Evolutionary conservation across 2,113 vertebrate genomes (phyloP), one percentile per base, ranked within the genome.

Genomic region (Oostethus manadensis): DNA sequence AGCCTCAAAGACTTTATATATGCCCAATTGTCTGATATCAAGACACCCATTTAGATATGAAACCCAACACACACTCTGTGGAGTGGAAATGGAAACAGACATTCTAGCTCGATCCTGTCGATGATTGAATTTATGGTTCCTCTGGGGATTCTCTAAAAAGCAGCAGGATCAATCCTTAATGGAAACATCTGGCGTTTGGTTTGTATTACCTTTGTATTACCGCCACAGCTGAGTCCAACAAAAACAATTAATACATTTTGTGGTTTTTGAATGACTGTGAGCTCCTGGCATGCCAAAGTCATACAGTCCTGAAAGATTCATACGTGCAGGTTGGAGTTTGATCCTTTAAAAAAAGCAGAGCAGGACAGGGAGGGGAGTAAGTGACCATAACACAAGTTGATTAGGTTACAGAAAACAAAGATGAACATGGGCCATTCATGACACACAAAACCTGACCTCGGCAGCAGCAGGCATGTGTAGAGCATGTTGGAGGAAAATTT

Each of bases 321-420:
- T 70, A 38, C 62, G 54, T 51, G 58, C 51, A 49, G 29, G 18
- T 20, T 68, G 42, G 14, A 53, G 55, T 35, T 35, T 2, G 13
- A 68, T 45, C 71, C 56, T 62, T 18, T 55, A 22, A 51, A 17
- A 16, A 5, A 7, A 20, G 29, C 4, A 4, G 51, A 47, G 53
- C n/a, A 68, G 43, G 60, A 35, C 48, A 29, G 10, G 66, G 66
- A 69, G 67, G 21, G 42, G 45, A 56, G 26, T 55, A 66, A 64
- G 62, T 80, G 79, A 78, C 60, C 67, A 72, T 73, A 68, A 73
- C 74, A 76, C 74, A 76, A 73, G 77, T 79, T 87, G 80, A 90
- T 90, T 83, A 76, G 83, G 87, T 90, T 89, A 86, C 74, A 66
- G 33, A 40, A 60, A 73, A 64, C 71, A 53, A 70, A 68, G 66